Evolutionary conservation across 2,113 vertebrate genomes (phyloP).

Genomic region (Gobio gobio): DNA sequence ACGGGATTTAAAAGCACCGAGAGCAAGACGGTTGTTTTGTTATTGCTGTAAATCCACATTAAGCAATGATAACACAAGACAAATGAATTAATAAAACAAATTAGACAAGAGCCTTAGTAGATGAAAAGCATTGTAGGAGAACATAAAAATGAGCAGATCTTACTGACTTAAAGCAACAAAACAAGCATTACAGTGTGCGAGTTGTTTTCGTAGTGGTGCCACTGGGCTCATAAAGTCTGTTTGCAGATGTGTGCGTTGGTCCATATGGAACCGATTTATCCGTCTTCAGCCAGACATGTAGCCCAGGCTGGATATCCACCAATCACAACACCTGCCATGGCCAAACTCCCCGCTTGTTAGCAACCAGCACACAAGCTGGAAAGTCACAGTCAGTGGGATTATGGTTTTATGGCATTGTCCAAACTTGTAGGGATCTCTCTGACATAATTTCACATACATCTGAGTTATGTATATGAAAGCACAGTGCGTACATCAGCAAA

Average conservation of each 20-base stretch:
- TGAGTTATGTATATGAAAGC: background rate
- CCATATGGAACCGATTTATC: constrained; percentile 71
- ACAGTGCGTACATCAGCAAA: background rate
- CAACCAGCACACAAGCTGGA: constrained; percentile 71
- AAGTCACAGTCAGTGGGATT: constrained; percentile 18
- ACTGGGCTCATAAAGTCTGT: constrained; percentile 44
- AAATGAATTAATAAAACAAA: background rate
- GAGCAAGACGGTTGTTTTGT: background rate
- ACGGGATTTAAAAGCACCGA: background rate
- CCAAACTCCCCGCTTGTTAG: constrained; percentile 64
- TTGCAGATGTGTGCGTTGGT: constrained; percentile 61
- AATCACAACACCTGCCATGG: constrained; percentile 59
- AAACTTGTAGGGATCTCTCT: constrained; percentile 16
- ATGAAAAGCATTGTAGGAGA: background rate
- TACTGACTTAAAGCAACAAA: constrained; percentile 20
- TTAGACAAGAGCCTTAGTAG: background rate
- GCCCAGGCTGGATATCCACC: constrained; percentile 32
- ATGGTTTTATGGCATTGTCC: background rate
- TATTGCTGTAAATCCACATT: background rate
- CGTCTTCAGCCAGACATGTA: constrained; percentile 40
- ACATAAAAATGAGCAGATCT: background rate
- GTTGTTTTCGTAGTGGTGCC: constrained; percentile 41
- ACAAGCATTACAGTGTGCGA: constrained; percentile 12
- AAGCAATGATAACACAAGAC: background rate
- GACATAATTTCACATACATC: background rate